Percentiles rank a stretch among this genome's conserved stretches.
Evolutionary conservation across 2,113 vertebrate genomes (phyloP).

Genomic region (Opisthocomus hoazin): DNA sequence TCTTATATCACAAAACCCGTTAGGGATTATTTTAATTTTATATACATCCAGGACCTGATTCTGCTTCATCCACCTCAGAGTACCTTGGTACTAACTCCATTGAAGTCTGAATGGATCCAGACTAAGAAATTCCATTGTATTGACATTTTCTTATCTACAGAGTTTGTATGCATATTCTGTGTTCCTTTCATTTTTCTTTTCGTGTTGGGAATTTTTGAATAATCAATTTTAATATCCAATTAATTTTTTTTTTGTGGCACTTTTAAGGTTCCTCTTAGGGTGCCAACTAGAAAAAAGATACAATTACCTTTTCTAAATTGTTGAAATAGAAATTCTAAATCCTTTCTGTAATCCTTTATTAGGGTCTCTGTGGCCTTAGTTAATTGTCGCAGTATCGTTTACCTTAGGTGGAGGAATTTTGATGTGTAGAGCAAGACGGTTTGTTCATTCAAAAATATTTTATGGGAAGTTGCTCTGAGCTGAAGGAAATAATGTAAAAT

Average conservation of each 20-base stretch:
- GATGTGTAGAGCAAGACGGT: slow-evolving; percentile 31
- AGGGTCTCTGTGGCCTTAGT: slow-evolving; percentile 20
- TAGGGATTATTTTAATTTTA: neutral
- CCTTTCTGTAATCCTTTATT: neutral
- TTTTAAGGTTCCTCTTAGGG: neutral
- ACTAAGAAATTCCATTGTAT: neutral
- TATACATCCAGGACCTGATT: neutral
- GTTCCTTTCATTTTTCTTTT: neutral
- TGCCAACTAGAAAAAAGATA: neutral
- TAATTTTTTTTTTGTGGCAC: neutral
- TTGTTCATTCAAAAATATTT: slow-evolving; percentile 60
- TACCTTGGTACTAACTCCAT: neutral
- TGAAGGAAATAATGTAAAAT: slow-evolving; percentile 48
- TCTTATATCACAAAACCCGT: neutral
- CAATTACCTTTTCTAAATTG: neutral
- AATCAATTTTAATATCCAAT: neutral
- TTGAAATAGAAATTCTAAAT: neutral
- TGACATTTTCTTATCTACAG: neutral
- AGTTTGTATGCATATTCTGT: neutral
- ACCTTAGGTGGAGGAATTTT: slow-evolving; percentile 49
- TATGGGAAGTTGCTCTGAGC: slow-evolving; percentile 40
- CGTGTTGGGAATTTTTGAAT: neutral
- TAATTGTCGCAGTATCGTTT: slow-evolving; percentile 55
- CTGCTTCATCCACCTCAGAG: neutral
- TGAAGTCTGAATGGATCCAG: neutral